Evolutionary conservation across 2,888 invertebrate genomes (phyloP).

Genomic region (Yponomeuta cagnagella): DNA sequence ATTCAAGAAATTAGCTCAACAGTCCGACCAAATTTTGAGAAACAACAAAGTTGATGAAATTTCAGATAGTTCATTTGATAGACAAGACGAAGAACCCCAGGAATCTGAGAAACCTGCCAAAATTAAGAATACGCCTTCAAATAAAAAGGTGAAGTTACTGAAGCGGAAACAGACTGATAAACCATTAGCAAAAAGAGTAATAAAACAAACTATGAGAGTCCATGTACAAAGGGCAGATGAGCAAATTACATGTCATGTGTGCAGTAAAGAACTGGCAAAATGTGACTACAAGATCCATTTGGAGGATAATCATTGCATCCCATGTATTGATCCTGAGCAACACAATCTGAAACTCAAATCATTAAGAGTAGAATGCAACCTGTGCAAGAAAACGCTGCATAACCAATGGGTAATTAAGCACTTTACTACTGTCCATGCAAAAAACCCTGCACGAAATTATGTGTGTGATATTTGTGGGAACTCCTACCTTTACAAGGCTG

Average conservation of each 20-base stretch:
- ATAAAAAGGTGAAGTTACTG: background rate
- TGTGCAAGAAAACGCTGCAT: background rate
- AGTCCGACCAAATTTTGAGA: background rate
- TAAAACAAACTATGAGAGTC: background rate
- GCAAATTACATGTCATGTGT: background rate
- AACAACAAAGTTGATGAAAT: background rate
- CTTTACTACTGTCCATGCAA: background rate
- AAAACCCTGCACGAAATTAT: background rate
- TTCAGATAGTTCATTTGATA: background rate
- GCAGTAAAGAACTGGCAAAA: background rate
- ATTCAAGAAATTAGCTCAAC: constrained; percentile 5
- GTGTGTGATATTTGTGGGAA: constrained; percentile 7
- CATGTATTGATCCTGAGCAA: background rate
- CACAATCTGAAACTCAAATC: background rate
- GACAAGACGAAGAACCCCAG: background rate
- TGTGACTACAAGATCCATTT: constrained; percentile 1
- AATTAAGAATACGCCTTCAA: background rate
- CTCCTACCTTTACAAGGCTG: background rate
- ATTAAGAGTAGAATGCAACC: constrained; percentile 3
- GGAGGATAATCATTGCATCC: background rate
- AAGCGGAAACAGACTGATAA: background rate
- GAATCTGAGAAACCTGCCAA: background rate
- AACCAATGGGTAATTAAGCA: background rate
- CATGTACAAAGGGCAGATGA: background rate
- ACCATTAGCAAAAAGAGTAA: background rate